Base-by-base conservation (phyloP, 1,140 invertebrate species). In the Bombus superbus region DNA sequence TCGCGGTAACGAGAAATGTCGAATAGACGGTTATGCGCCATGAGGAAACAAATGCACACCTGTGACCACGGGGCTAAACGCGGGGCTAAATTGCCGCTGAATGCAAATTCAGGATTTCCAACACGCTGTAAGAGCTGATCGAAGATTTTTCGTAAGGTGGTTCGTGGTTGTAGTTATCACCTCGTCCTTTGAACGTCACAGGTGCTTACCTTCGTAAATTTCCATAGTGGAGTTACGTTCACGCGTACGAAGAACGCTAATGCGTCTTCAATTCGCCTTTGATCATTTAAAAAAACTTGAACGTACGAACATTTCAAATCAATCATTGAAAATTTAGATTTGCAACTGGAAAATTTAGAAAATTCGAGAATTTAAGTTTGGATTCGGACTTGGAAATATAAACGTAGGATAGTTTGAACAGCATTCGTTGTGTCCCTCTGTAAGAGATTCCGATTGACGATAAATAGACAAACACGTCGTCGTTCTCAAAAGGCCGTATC, bases 41-140 rank as follows among this genome's bases (percentile, higher is more conserved):
- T 35, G 4, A 59, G 53, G 40, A 72, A 62, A 72, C 66, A 53
- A 78, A 78, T 28, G 75, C 35, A 40, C 83, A 84, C 75, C 68
- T 85, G 83, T 4, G 47, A 32, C 32, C 47, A 5, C 1, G 13
- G 10, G 5, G 28, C 22, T 25, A 9, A 57, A 72, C 28, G 22
- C 5, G 8, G 2, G 15, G 1, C 35, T 22, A 66, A 44, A 78
- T 78, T 25, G n/a, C 10, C 40, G 18, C 5, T 25, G 15, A 13
- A 28, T 25, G 22, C 28, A 28, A 8, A 47, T 68, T 47, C 9
- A 3, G 32, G 32, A 62, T 79, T 68, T 35, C 22, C 28, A 1
- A 8, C 9, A 77, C 32, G 25, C 8, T 25, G 13, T 1, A 47
- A 11, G 18, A 25, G 32, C 42, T 35, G 22, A 5, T 18, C 28